Evolutionary conservation across 2,797 vertebrate genomes (phyloP), one percentile per base, ranked within the genome.

Genomic region (Lindbergichthys nudifrons): DNA sequence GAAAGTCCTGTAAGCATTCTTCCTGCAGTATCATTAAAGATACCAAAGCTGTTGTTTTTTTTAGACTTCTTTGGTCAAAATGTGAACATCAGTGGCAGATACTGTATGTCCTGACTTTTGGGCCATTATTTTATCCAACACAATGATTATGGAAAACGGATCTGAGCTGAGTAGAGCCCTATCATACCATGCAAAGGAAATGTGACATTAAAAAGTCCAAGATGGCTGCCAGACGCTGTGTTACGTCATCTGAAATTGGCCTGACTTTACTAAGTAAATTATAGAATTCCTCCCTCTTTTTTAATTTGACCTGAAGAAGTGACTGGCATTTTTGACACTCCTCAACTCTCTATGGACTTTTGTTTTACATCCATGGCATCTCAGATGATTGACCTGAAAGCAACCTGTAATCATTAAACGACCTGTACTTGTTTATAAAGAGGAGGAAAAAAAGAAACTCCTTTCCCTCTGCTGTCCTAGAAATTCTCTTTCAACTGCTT

Each of bases 401-500:
- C 63, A 79, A 75, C 75, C 76, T 80, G 80, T 76, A 88, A 85
- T 87, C 79, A 81, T 81, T 87, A 42, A 70, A 79, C 12, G 12
- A 68, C 64, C 81, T 82, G 80, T 72, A 77, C 82, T 73, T 73
- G 54, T 81, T 77, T 53, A 32, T 54, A 36, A 14, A 59, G 13
- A 42, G 14, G 36, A 63, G 47, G 43, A 18, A 43, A 50, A 18
- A 52, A 15, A 56, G 14, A 36, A 65, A 52, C 39, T 74, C 72
- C 59, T 75, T 82, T 85, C 82, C 65, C 71, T 57, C 67, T 75
- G 69, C 83, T 69, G 91, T 91, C 88, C 87, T 85, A 90, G 85
- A 93, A 93, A 91, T 79, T 70, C 82, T 88, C 87, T 93, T 91
- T 86, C 64, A 90, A 82, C 80, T 78, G 70, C 77, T 58, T 70